phyloP scores from a whole-genome alignment of 2,888 invertebrate species.

The Amphipyra berbera region DNA sequence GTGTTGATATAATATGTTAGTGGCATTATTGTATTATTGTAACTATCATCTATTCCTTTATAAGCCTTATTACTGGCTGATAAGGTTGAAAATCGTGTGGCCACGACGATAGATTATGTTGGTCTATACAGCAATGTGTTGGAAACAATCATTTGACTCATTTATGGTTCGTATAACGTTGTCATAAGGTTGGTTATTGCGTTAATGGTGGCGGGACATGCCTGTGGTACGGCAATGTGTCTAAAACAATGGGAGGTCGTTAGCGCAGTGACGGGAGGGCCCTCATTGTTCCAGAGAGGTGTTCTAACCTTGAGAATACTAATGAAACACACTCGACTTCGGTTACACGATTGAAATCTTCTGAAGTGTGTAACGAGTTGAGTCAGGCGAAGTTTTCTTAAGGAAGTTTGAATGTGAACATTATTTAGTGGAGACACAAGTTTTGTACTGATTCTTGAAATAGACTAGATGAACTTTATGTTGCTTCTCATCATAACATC shows the following conservation, averaged over 20 bases:
- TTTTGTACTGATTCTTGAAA: neutral
- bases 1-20: constrained; percentile 19
- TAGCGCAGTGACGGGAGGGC: constrained; percentile 52
- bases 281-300: constrained; percentile 52
- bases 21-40: constrained; percentile 44
- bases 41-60: constrained; percentile 12
- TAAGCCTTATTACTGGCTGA: constrained; percentile 9
- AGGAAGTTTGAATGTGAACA: neutral
- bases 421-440: neutral
- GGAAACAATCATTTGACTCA: constrained; percentile 26
- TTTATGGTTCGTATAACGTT: constrained; percentile 31
- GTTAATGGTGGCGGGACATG: constrained; percentile 19
- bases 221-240: constrained; percentile 49
- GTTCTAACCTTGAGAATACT: constrained; percentile 56
- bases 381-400: neutral
- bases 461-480: neutral
- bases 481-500: too few species aligned
- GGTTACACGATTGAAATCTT: constrained; percentile 53
- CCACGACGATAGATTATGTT: constrained; percentile 19
- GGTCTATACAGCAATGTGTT: constrained; percentile 22
- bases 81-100: neutral
- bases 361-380: constrained; percentile 24
- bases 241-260: constrained; percentile 59
- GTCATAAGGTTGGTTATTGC: constrained; percentile 40
- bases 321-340: constrained; percentile 52